These are phyloP conservation scores for Anomalospiza imberbis DNA, from an alignment of 2,797 vertebrate genomes.

Conservation along the genomic window DNA sequence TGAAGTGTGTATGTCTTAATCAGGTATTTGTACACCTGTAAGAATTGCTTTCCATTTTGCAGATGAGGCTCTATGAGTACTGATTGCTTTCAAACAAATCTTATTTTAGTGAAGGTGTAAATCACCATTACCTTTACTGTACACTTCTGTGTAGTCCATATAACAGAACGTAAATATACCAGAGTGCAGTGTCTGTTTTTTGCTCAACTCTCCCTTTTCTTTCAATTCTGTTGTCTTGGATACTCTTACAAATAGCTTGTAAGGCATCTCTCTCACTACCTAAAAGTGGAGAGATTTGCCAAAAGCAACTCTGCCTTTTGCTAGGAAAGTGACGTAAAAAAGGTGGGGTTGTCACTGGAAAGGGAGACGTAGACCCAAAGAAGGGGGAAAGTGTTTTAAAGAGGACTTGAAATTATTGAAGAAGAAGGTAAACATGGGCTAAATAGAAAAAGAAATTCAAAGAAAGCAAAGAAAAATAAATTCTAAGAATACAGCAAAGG, in stretches of 20 bases:
- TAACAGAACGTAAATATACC: background rate
- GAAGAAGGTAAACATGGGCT: background rate
- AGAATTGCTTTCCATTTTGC: background rate
- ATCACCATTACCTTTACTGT: background rate
- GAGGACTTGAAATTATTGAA: background rate
- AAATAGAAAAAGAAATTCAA: background rate
- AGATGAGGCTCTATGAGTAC: background rate
- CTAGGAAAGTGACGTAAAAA: background rate
- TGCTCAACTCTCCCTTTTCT: background rate
- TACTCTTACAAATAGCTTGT: background rate
- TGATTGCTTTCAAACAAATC: background rate
- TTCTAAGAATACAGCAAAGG: background rate
- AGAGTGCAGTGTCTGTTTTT: background rate
- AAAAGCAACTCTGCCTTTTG: background rate
- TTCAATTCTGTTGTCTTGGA: background rate
- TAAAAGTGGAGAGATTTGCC: background rate
- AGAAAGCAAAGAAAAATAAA: background rate
- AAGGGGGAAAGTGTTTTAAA: background rate
- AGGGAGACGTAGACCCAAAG: background rate
- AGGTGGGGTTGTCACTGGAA: background rate
- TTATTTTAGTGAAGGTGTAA: background rate
- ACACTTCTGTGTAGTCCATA: background rate
- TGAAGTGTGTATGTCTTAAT: background rate
- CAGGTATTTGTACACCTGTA: background rate
- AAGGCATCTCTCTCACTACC: background rate